phyloP scores from a whole-genome alignment of 2,797 vertebrate genomes.

The Tolypeutes matacus region DNA sequence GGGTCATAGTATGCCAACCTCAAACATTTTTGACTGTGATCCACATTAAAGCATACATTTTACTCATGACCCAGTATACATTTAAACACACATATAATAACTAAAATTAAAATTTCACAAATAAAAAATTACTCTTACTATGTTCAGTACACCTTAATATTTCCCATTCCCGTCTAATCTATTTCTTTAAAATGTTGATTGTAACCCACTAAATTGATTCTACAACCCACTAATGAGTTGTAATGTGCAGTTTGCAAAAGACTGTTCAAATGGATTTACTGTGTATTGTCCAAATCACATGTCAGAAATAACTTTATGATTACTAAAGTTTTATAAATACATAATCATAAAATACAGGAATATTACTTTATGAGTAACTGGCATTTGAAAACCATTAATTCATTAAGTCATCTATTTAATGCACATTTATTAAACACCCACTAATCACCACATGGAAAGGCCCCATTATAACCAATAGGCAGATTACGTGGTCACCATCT shows the following conservation, averaged over 20 bases:
- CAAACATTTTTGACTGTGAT: neutral
- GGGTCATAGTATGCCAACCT: neutral
- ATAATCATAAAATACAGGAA: too few relatives aligned
- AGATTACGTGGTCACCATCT: neutral
- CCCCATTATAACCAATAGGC: conserved; percentile 13
- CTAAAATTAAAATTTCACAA: neutral
- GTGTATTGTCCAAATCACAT: conserved; percentile 37
- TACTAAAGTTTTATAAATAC: too few relatives aligned
- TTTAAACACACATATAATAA: neutral
- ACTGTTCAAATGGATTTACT: neutral
- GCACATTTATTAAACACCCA: conserved; percentile 1
- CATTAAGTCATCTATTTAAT: neutral
- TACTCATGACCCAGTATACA: neutral
- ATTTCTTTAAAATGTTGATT: conserved; percentile 26
- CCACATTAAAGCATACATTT: conserved; percentile 37
- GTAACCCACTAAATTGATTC: neutral
- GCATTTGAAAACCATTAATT: conserved; percentile 20
- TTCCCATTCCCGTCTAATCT: neutral
- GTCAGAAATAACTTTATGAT: neutral
- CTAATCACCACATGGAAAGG: neutral
- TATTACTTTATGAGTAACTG: neutral
- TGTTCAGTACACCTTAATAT: neutral
- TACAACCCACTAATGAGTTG: neutral
- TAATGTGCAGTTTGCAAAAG: conserved; percentile 11
- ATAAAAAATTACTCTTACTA: neutral